phyloP scores from a whole-genome alignment of 2,888 invertebrate genomes.

The Cryptocephalus primarius region DNA sequence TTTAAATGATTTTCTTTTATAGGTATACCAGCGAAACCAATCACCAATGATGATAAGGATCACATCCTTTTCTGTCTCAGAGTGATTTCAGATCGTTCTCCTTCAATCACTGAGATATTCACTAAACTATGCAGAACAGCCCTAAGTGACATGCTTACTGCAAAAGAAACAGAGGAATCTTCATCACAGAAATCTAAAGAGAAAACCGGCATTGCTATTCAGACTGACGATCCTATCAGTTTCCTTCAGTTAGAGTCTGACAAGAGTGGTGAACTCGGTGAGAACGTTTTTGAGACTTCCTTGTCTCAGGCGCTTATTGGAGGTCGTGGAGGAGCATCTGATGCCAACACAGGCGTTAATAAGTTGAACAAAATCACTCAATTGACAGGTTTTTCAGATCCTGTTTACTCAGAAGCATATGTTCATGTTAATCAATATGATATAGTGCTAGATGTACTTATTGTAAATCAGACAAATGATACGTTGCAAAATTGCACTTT shows the following conservation, averaged over 20 bases:
- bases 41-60: slow-evolving; percentile 94
- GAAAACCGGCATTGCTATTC: slow-evolving; percentile 57
- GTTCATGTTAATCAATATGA: slow-evolving; percentile 98
- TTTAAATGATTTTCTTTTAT: slow-evolving; percentile 16
- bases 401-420: slow-evolving; percentile 99
- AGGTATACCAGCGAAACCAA: slow-evolving; percentile 56
- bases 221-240: slow-evolving; percentile 76
- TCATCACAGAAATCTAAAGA: slow-evolving; percentile 51
- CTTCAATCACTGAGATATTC: slow-evolving; percentile 59
- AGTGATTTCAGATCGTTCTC: slow-evolving; percentile 58
- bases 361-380: slow-evolving; percentile 74
- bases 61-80: slow-evolving; percentile 74
- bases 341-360: slow-evolving; percentile 44
- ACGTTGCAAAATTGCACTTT: slow-evolving; percentile 96
- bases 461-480: slow-evolving; percentile 97
- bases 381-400: slow-evolving; percentile 94
- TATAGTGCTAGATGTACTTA: slow-evolving; percentile 93
- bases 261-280: slow-evolving; percentile 41
- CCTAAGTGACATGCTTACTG: slow-evolving; percentile 71
- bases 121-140: slow-evolving; percentile 64
- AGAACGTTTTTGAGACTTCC: slow-evolving; percentile 90
- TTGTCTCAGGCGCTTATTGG: slow-evolving; percentile 82
- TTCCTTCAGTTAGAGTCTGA: slow-evolving; percentile 67
- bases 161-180: slow-evolving; percentile 63
- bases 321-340: slow-evolving; percentile 20